Conservation (phyloP, 1,140 invertebrate species). For the Drosophila hydei region DNA sequence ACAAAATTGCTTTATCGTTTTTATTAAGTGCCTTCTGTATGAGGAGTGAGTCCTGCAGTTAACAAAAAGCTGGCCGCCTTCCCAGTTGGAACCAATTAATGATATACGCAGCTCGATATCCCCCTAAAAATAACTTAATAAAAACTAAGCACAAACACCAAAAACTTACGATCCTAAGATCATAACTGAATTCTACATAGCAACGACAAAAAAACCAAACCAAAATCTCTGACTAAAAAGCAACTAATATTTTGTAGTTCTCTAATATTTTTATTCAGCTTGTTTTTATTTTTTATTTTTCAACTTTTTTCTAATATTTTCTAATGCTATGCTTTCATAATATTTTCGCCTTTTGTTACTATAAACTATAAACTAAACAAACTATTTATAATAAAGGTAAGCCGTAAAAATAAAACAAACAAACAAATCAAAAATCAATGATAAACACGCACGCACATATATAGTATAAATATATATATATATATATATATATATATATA, state of each 20-base stretch:
- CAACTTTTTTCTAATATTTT: conserved; percentile 32
- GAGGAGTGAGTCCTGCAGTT: conserved; percentile 49
- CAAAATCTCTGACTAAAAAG: conserved; percentile 19
- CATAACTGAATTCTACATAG: conserved; percentile 75
- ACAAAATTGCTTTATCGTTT: conserved; percentile 33
- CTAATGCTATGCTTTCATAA: conserved; percentile 48
- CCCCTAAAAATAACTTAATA: conserved; percentile 14
- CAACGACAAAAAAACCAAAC: conserved; percentile 23
- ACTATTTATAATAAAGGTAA: conserved; percentile 59
- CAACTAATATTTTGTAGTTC: conserved; percentile 59
- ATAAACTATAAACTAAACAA: conserved; percentile 24
- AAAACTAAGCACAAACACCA: conserved; percentile 37
- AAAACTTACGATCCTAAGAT: conserved; percentile 21
- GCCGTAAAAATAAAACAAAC: conserved; percentile 43
- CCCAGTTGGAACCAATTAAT: conserved; percentile 18
- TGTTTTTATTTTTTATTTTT: conserved; percentile 55
- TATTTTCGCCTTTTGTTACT: conserved; percentile 56
- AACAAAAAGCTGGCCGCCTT: conserved; percentile 27
- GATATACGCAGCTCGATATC: conserved; percentile 11
- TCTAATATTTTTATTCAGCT: conserved; percentile 52
- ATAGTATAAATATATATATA: background rate
- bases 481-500: background rate
- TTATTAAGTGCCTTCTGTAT: conserved; percentile 71
- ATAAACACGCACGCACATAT: conserved; percentile 43
- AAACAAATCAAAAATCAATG: conserved; percentile 55